Evolutionary conservation across 2,888 invertebrate species (phyloP).

Genomic region (Melinaea menophilus): DNA sequence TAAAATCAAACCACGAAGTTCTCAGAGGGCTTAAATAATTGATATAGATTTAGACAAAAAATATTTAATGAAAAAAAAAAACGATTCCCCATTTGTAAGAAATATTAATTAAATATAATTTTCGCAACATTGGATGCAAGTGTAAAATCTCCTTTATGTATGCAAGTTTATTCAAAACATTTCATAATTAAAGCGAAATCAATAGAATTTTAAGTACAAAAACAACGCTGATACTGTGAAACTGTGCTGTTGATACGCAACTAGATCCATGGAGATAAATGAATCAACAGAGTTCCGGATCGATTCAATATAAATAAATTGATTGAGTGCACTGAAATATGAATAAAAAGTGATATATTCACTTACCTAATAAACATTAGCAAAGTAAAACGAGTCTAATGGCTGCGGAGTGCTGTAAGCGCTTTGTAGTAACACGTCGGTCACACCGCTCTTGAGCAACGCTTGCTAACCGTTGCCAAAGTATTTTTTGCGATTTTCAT

Average conservation of each 20-base stretch:
- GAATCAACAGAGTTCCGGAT: no score
- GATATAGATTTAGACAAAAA: no score
- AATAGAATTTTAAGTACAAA: background rate
- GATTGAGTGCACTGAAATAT: background rate
- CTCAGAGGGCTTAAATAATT: no score
- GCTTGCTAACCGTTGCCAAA: conserved; percentile 1
- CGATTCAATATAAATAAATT: background rate
- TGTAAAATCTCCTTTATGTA: conserved; percentile 2
- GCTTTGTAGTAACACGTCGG: conserved; percentile 4
- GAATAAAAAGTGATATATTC: background rate
- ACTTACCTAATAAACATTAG: conserved; percentile 1
- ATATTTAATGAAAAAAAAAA: no score
- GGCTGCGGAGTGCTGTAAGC: background rate
- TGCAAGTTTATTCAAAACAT: background rate
- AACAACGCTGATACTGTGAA: background rate
- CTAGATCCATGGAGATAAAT: no score
- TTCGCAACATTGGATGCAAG: background rate
- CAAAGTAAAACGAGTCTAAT: conserved; percentile 4
- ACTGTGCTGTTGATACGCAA: no score
- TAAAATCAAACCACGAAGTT: no score
- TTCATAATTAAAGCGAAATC: background rate
- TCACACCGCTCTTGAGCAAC: conserved; percentile 2
- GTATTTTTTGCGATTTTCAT: background rate
- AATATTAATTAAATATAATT: background rate
- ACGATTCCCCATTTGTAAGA: no score